Base-by-base conservation (phyloP, 2,888 invertebrate genomes). In the Protonemura montana region DNA sequence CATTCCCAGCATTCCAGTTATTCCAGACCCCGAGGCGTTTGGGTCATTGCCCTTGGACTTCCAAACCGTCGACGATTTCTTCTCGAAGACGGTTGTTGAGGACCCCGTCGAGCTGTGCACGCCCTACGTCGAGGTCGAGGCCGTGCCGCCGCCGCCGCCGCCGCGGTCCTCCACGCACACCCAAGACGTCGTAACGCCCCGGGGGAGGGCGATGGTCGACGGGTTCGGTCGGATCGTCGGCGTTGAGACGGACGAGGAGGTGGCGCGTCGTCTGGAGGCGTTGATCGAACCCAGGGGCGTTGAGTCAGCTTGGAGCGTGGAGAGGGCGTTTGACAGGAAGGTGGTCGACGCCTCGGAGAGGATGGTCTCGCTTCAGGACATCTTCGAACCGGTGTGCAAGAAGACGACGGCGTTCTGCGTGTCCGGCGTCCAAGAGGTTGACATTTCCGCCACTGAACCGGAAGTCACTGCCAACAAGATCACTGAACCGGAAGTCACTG, bases 361-460 rank as follows among this genome's bases (percentile, higher is more conserved):
- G n/a, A 0, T 30, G 28, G 81, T 81, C 6, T 81, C 81, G 28
- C 28, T 81, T 6, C 29, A 29, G 28, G 81, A 81, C 81, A 81
- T 81, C 81, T 78, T 78, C 78, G 78, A 78, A 27, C 78, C 78
- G 78, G 78, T 26, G 28, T 78, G 78, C 28, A 78, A 78, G 26
- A 78, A 78, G 78, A 16, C 10, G 13, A 26, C 78, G 28, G 26
- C 27, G 27, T 78, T 27, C 78, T 27, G 27, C 6, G 78, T 78
- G 2, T 10, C 59, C 27, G 78, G 6, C 25, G 10, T 21, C 27
- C 78, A 21, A 21, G 59, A 13, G 59, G 59, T 21, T 1, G 59
- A 21, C 13, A 21, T 16, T 59, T 10, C 1, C 3, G 6, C 59
- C 16, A 21, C 2, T 21, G 59, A 59, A n/a, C n/a, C n/a, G n/a